Conservation (phyloP, 2,888 invertebrate genomes). For the Drosophila sordidula region DNA sequence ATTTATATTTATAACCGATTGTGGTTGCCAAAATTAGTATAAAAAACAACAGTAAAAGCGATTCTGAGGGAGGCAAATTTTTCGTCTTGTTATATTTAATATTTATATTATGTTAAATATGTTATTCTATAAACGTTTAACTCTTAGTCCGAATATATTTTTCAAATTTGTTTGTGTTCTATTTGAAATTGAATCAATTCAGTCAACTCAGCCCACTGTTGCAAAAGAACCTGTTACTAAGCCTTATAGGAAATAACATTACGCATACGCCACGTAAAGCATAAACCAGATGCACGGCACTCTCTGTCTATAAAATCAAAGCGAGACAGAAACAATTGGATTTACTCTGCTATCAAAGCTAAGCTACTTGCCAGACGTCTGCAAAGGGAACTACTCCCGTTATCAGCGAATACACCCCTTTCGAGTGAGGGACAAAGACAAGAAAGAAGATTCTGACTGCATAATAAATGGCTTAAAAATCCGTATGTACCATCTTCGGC, state of each 20-base stretch:
- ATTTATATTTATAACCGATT: no score
- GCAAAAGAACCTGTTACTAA: slow-evolving; percentile 1
- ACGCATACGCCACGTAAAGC: slow-evolving; percentile 45
- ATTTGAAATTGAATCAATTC: background rate
- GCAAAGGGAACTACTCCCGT: background rate
- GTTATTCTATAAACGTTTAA: no score
- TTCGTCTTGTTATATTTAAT: background rate
- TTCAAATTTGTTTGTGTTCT: no score
- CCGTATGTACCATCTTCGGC: slow-evolving; percentile 19
- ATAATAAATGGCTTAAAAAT: slow-evolving; percentile 41
- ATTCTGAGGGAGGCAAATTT: no score
- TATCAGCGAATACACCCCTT: background rate
- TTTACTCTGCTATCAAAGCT: slow-evolving; percentile 41
- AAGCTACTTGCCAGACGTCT: slow-evolving; percentile 31
- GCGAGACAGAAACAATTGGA: slow-evolving; percentile 54
- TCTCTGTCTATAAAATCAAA: slow-evolving; percentile 19
- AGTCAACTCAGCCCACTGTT: background rate
- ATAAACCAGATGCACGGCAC: slow-evolving; percentile 23
- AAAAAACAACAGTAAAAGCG: no score
- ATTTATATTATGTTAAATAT: no score
- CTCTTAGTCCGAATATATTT: background rate
- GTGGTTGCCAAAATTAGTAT: no score
- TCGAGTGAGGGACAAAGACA: background rate
- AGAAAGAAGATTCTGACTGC: slow-evolving; percentile 21
- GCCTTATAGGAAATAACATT: slow-evolving; percentile 23